These are phyloP conservation scores for Fopius arisanus DNA, from an alignment of 1,140 invertebrate species.

Conservation along the genomic window DNA sequence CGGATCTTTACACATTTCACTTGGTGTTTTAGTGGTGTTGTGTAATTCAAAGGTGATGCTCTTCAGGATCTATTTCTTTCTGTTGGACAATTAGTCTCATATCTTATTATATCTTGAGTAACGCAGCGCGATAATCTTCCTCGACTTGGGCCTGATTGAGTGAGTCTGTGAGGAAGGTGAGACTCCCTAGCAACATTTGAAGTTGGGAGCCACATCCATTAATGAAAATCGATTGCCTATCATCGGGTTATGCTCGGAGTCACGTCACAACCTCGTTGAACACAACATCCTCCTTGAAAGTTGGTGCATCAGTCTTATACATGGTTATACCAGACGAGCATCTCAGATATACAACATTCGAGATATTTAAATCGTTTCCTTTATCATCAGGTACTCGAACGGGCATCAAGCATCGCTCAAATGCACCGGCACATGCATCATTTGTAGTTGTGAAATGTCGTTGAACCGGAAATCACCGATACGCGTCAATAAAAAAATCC, in stretches of 20 bases:
- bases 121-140: neutral
- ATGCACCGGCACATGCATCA: no score
- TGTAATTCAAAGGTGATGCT: no score
- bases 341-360: neutral
- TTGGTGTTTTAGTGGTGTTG: no score
- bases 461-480: slow-evolving; percentile 30
- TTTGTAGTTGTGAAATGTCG: neutral
- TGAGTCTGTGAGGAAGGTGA: neutral
- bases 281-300: neutral
- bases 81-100: no score
- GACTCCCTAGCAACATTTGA: neutral
- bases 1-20: neutral
- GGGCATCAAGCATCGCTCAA: neutral
- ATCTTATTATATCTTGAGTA: no score
- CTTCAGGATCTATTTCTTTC: no score
- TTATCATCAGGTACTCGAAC: neutral
- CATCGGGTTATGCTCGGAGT: slow-evolving; percentile 11
- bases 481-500: slow-evolving; percentile 19
- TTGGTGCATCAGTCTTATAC: neutral
- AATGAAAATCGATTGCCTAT: slow-evolving; percentile 54
- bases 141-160: neutral
- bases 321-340: neutral
- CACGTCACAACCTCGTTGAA: neutral
- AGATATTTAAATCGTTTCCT: neutral
- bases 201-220: slow-evolving; percentile 36